Conservation (phyloP, 2,113 vertebrate species). For the Podocnemis expansa region DNA sequence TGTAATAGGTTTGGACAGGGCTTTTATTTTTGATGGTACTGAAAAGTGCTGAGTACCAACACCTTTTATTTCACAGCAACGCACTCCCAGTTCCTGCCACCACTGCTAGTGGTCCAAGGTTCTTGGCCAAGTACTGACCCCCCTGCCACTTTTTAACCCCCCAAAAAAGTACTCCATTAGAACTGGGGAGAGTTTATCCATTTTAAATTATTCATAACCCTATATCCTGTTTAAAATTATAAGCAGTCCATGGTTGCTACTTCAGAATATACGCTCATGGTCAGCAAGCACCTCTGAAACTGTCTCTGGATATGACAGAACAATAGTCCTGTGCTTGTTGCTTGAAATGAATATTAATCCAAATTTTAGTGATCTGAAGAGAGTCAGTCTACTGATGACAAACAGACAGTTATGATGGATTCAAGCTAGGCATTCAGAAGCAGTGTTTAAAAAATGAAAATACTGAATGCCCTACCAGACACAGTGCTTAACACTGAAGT, state of each 20-base stretch:
- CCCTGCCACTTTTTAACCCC: no score
- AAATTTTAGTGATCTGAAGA: slow-evolving; percentile 7
- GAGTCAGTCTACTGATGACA: slow-evolving; percentile 30
- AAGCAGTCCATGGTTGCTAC: neutral
- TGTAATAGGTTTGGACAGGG: slow-evolving; percentile 52
- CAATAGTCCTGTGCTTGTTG: neutral
- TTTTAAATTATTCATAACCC: slow-evolving; percentile 54
- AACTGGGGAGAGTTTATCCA: slow-evolving; percentile 45
- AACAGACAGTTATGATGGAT: slow-evolving; percentile 27
- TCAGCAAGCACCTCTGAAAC: slow-evolving; percentile 21
- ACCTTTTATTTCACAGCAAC: no score
- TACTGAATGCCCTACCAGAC: neutral
- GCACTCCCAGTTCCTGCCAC: no score
- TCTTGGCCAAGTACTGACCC: no score
- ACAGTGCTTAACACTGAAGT: slow-evolving; percentile 30
- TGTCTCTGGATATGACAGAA: neutral
- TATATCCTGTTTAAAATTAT: slow-evolving; percentile 53
- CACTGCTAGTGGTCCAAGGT: no score
- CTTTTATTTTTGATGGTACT: no score
- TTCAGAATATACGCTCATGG: slow-evolving; percentile 41
- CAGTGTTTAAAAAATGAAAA: slow-evolving; percentile 32
- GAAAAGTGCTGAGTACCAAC: no score
- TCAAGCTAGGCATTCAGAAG: slow-evolving; percentile 48
- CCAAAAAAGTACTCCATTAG: no score
- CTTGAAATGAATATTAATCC: neutral